Evolutionary conservation across 2,888 invertebrate genomes (phyloP), one percentile per base, ranked within the genome.

Genomic region (Sicus ferrugineus): DNA sequence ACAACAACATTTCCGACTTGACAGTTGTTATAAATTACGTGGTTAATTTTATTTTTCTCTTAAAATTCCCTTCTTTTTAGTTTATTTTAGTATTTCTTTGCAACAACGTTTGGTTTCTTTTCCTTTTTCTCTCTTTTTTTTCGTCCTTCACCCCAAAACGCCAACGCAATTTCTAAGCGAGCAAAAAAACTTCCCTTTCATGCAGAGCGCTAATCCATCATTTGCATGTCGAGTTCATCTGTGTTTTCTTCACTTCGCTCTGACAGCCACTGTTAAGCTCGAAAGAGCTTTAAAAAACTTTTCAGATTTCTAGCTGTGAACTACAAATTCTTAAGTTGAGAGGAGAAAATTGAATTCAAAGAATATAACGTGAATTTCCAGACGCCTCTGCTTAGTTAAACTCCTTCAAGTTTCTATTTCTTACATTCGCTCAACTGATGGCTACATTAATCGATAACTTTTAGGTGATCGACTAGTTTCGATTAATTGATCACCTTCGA

Each of bases 1-100:
- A 26, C 52, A 52, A 52, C 52, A 52, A 4, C 52, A 52, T 26
- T 28, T 28, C 28, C 16, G 26, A 14, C 54, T 54, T 54, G 54
- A 54, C 54, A 54, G 54, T 54, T 54, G 54, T 26, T 54, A 54
- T 54, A 54, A 54, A 54, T 54, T 54, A 54, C 54, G 16, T 54
- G 26, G 28, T 28, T 54, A 14, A 26, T 23, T 54, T 23, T 16
- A 23, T 21, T 50, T 19, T 21, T 6, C 50, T 2, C 46, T 46
- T 3, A 21, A 21, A 11, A 52, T 0, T 19, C 21, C 2, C 9
- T 3, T 52, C 5, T 46, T 50, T 50, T 14, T 50, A n/a, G 50
- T 50, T 54, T 11, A 21, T 50, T 50, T 50, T n/a, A 50, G 50
- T n/a, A 50, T 50, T 42, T 42, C 42, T 42, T 42, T 42, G 42